Conservation (phyloP, 2,797 vertebrate genomes). For the Bradypodion pumilum region DNA sequence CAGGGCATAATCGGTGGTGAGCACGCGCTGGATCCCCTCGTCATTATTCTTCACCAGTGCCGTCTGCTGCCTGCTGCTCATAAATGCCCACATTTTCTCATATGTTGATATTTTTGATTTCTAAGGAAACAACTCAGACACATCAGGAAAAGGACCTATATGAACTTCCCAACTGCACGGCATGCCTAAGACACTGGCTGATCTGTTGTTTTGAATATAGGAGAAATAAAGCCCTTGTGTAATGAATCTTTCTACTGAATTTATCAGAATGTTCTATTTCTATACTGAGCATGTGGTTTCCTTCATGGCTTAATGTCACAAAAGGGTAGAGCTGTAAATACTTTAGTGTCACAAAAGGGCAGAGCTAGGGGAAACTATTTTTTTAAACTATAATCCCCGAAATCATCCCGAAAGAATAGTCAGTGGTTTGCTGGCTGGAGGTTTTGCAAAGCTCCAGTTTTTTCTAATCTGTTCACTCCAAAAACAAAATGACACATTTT, state of each 20-base stretch:
- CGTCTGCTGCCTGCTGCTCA: slow-evolving; percentile 96
- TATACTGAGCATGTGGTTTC: background rate
- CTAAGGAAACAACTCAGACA: slow-evolving; percentile 67
- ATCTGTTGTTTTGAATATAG: background rate
- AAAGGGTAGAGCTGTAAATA: background rate
- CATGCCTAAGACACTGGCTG: accelerated
- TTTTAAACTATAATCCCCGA: too few species aligned
- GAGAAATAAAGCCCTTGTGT: accelerated
- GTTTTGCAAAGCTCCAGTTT: too few species aligned
- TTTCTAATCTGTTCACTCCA: too few species aligned
- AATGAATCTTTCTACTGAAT: background rate
- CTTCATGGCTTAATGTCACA: background rate
- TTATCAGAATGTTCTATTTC: background rate
- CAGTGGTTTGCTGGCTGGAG: too few species aligned
- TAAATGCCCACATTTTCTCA: slow-evolving; percentile 99
- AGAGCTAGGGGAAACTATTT: too few species aligned
- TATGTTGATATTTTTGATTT: slow-evolving; percentile 99
- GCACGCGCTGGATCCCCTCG: slow-evolving; percentile 92
- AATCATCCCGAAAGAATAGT: too few species aligned
- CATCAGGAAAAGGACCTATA: slow-evolving; percentile 7
- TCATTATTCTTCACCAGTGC: slow-evolving; percentile 94
- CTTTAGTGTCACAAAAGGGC: too few species aligned
- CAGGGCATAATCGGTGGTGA: slow-evolving; percentile 95
- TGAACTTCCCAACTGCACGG: background rate
- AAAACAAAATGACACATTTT: background rate